Base-by-base conservation (phyloP, 2,113 vertebrate species). In the Tragelaphus imberbis region DNA sequence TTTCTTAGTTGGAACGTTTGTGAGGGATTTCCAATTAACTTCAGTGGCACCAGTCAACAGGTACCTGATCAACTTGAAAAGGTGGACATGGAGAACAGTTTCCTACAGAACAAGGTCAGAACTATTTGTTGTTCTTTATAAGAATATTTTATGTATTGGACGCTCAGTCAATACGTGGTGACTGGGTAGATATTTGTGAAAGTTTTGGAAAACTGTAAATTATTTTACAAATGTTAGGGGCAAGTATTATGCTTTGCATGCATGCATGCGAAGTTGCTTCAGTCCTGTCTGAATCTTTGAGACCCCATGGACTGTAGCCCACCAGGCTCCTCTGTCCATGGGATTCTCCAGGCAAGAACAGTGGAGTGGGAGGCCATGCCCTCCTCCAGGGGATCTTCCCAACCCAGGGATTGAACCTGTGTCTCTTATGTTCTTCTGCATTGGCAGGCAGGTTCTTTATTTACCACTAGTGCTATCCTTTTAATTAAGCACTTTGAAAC, bases 1-100 rank as follows among this genome's bases (percentile, higher is more conserved):
- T 95, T 94, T 87, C 80, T 88, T 91, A 98, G 98, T 56, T 98
- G 95, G 98, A 79, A 98, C 86, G 25, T 79, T 93, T 98, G 90
- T 96, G 93, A 97, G 40, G 87, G 88, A 94, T 96, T 98, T 90
- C 95, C 96, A 84, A 23, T 91, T 21, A 97, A 97, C 47, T 88
- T 97, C 47, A 63, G 33, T 16, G 53, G 13, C 30, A 96, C 30
- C 36, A 92, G 91, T 53, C 79, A 96, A 59, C 71, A 77, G 9
- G 88, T 40, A 40, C 81, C 93, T 59, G 65, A 97, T n/a, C 86
- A 61, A 10, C 97, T 97, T 89, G 95, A 98, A 95, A 97, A 92
- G 51, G 63, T 98, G 75, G 63, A 96, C 13, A 25, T 53, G 63
- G 95, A 98, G 36, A 93, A 71, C 21, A 96, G 96, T 93, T 98